Evolutionary conservation across 1,140 invertebrate species (phyloP), one percentile per base, ranked within the genome.

Genomic region (Musca vetustissima): DNA sequence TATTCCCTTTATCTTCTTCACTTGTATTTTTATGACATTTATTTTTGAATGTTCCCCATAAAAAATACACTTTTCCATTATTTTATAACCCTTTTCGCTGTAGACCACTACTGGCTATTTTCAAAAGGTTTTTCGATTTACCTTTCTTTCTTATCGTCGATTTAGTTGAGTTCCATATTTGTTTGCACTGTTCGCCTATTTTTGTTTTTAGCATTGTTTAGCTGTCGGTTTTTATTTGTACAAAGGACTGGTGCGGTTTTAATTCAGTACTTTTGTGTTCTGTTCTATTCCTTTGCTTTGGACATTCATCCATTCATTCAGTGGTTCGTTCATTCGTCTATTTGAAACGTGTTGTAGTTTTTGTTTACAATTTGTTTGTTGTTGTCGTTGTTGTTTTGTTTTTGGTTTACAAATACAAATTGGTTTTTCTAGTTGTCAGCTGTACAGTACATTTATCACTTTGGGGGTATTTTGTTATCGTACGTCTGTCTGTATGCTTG

Each of bases 371-470:
- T 57, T 57, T 28, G 24, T 28, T 11, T 28, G 1, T 43, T 57
- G 22, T 55, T n/a, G n/a, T n/a, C 4, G 19, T 11, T 53, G 22
- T 57, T n/a, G 24, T 57, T 57, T 57, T 24, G 7, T 57, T 15
- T 25, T 61, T 61, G 36, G 28, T 61, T 61, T 36, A 36, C 19
- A 61, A 61, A 61, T 61, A 61, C 57, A 61, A 61, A 61, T 61
- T 61, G 57, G 57, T 61, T 61, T 59, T 61, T 61, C 57, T 61
- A 61, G 57, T 61, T 61, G 57, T 61, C 57, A 61, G 57, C 57
- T 61, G 57, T 61, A 61, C n/a, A 61, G 57, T 61, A 61, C 57
- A 61, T 61, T 61, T 61, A 61, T 61, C 57, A 61, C 57, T 61
- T 19, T 61, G 57, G 57, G 36, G 57, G 28, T 61, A 61, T 61